Evolutionary conservation across 2,797 vertebrate genomes (phyloP).

Genomic region (Microcaecilia unicolor): DNA sequence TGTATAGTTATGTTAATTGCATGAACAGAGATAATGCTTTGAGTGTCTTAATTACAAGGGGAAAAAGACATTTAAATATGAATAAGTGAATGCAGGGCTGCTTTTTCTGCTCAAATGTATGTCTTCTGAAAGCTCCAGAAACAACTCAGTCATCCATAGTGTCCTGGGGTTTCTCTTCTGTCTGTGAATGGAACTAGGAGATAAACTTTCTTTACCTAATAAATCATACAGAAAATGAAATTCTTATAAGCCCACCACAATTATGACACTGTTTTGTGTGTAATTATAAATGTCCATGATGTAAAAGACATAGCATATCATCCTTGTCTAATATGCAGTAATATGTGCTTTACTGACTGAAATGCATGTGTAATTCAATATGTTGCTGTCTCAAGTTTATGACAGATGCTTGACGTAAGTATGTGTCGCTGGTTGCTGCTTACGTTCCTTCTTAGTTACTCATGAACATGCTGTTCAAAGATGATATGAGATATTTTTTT

Average conservation of each 20-base stretch:
- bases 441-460: neutral
- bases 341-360: too few species aligned
- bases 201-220: too few species aligned
- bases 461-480: neutral
- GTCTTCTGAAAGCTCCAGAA: constrained; percentile 36
- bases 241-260: too few species aligned
- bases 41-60: constrained; percentile 66
- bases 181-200: constrained; percentile 2
- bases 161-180: constrained; percentile 24
- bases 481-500: neutral
- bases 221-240: too few species aligned
- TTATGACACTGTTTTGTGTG: too few species aligned
- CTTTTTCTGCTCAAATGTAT: constrained; percentile 51
- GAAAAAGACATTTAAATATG: constrained; percentile 67
- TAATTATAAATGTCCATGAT: too few species aligned
- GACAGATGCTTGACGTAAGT: neutral
- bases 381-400: too few species aligned
- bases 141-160: constrained; percentile 29
- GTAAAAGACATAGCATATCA: too few species aligned
- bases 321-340: too few species aligned
- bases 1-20: constrained; percentile 66
- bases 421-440: neutral
- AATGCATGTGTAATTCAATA: too few species aligned
- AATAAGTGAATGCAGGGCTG: constrained; percentile 54
- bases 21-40: constrained; percentile 52